Evolutionary conservation across 2,888 invertebrate species (phyloP).

Genomic region (Phrixothrix hirtus): DNA sequence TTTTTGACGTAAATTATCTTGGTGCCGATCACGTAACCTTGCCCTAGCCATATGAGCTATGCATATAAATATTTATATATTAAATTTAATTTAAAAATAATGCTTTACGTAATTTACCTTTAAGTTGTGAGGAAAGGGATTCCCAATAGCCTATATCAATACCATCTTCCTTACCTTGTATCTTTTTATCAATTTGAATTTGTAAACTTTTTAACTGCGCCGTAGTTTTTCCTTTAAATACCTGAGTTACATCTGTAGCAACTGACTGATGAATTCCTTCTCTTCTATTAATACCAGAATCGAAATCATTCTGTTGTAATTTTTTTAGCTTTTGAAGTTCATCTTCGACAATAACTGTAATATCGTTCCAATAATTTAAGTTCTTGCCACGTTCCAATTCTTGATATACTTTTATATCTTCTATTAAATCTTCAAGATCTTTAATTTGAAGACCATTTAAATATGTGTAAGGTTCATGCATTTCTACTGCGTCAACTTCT

Average conservation of each 20-base stretch:
- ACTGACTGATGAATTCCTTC: constrained; percentile 87
- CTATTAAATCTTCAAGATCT: constrained; percentile 93
- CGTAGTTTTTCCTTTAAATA: constrained; percentile 93
- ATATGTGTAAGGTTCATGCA: constrained; percentile 97
- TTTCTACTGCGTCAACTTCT: constrained; percentile 89
- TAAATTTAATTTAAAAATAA: not conserved
- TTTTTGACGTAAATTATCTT: constrained; percentile 85
- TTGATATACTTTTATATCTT: constrained; percentile 94
- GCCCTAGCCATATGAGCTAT: constrained; percentile 93
- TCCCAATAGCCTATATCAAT: constrained; percentile 99
- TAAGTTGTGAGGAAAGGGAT: constrained; percentile 89
- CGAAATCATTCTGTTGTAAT: constrained; percentile 66
- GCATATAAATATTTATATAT: constrained; percentile 33
- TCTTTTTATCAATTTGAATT: constrained; percentile 83
- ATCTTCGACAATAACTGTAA: constrained; percentile 92
- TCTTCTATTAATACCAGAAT: constrained; percentile 59
- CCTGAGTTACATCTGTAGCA: constrained; percentile 81
- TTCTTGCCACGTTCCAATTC: constrained; percentile 89
- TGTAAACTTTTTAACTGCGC: constrained; percentile 83
- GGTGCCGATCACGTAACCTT: constrained; percentile 88
- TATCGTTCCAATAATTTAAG: constrained; percentile 93
- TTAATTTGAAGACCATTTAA: constrained; percentile 86
- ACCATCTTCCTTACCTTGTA: constrained; percentile 81
- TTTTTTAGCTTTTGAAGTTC: constrained; percentile 86
- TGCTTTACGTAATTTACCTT: constrained; percentile 59